Conservation (phyloP, 2,113 vertebrate species). For the Tetrax tetrax region DNA sequence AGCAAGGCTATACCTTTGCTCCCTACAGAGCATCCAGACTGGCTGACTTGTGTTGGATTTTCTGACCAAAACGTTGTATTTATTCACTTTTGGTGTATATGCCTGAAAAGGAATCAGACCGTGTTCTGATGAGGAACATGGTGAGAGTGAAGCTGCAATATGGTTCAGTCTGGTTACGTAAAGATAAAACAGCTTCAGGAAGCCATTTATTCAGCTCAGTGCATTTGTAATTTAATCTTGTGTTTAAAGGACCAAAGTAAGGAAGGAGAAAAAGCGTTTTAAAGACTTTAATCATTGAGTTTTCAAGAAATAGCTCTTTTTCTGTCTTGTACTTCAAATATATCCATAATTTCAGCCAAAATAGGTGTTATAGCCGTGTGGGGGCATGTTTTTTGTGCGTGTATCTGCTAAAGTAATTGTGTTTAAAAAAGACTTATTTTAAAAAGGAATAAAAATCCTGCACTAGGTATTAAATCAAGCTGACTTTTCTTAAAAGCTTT, state of each 20-base stretch:
- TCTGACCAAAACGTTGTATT: neutral
- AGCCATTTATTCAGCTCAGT: neutral
- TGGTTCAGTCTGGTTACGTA: neutral
- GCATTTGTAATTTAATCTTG: neutral
- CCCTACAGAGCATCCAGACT: neutral
- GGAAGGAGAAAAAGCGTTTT: neutral
- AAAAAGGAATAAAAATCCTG: neutral
- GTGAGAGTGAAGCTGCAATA: neutral
- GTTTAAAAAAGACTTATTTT: neutral
- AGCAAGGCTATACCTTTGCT: neutral
- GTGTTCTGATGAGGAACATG: neutral
- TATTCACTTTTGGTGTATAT: neutral
- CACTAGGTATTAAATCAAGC: neutral
- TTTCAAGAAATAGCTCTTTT: neutral
- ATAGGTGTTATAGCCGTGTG: neutral
- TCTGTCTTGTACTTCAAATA: neutral
- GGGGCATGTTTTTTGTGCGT: neutral
- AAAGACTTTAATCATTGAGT: neutral
- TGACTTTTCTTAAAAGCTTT: neutral
- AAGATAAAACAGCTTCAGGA: neutral
- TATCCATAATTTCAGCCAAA: neutral
- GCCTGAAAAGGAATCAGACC: neutral
- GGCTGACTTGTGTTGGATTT: neutral
- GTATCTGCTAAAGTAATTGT: neutral
- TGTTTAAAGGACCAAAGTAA: neutral